Percentiles rank a stretch among this genome's conserved stretches.
Conservation (phyloP, 2,113 vertebrate species). For the Gopherus evgoodei region DNA sequence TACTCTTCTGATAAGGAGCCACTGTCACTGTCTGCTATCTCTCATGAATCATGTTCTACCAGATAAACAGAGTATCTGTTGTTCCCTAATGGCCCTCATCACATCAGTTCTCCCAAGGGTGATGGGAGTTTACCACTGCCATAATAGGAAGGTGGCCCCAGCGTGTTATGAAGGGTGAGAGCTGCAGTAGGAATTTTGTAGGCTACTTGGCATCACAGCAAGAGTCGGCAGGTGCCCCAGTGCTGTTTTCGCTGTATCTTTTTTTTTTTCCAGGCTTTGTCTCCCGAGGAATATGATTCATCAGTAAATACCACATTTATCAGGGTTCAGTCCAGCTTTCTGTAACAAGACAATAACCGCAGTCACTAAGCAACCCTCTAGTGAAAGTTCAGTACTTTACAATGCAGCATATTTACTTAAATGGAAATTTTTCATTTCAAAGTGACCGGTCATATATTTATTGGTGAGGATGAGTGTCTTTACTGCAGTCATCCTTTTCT, state of each 20-base stretch:
- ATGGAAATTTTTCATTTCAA: constrained; percentile 38
- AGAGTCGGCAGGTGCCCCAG: neutral
- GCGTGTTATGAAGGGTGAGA: neutral
- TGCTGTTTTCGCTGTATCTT: neutral
- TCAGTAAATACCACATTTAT: neutral
- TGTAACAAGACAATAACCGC: neutral
- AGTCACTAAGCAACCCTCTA: constrained; percentile 10
- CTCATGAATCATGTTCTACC: neutral
- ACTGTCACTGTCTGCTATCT: neutral
- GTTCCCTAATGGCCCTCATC: neutral
- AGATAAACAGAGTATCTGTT: neutral
- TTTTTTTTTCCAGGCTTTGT: neutral
- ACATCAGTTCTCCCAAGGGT: neutral
- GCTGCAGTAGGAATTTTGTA: neutral
- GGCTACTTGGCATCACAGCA: neutral
- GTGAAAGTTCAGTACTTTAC: constrained; percentile 16
- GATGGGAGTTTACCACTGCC: accelerated
- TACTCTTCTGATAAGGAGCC: neutral
- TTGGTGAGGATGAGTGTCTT: neutral
- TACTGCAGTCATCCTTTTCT: neutral
- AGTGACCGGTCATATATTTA: neutral
- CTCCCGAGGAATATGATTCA: accelerated
- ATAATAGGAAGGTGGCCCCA: neutral
- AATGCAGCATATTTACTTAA: constrained; percentile 17
- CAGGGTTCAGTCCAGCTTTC: neutral